phyloP scores from a whole-genome alignment of 1,140 invertebrate genomes.

The Eupristina koningsbergeri region DNA sequence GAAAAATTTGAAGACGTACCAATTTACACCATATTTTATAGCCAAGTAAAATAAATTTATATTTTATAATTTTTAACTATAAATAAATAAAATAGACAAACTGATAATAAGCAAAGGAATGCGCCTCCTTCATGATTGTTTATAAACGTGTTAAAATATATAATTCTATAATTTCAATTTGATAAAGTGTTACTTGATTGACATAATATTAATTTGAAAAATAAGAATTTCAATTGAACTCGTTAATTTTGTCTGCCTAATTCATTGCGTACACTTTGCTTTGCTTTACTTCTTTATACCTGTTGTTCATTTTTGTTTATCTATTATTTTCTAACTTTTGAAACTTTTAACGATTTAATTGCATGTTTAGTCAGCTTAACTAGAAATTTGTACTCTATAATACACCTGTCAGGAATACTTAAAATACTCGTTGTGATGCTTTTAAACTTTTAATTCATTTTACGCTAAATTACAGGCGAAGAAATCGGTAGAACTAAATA shows the following conservation, averaged over 20 bases:
- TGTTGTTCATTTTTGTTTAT: not conserved
- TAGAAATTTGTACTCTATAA: not conserved
- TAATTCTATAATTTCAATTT: no score
- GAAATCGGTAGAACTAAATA: constrained; percentile 23
- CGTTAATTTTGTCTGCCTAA: not conserved
- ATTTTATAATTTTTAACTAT: not conserved
- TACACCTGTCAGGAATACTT: not conserved
- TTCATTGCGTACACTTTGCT: not conserved
- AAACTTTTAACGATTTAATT: constrained; percentile 36
- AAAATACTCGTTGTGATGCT: not conserved
- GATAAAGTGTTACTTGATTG: no score
- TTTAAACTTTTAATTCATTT: constrained; percentile 33
- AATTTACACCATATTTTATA: not conserved
- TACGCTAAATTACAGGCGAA: constrained; percentile 5
- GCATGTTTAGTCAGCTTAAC: not conserved
- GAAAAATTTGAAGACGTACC: not conserved
- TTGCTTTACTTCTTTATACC: not conserved
- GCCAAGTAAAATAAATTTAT: not conserved
- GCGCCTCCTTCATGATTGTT: no score
- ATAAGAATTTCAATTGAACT: not conserved
- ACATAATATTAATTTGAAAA: no score
- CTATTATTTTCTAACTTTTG: not conserved
- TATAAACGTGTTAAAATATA: no score
- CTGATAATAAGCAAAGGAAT: no score
- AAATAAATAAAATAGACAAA: not conserved